Evolutionary conservation across 2,113 vertebrate species (phyloP), one percentile per base, ranked within the genome.

Genomic region (Poeciliopsis prolifica): DNA sequence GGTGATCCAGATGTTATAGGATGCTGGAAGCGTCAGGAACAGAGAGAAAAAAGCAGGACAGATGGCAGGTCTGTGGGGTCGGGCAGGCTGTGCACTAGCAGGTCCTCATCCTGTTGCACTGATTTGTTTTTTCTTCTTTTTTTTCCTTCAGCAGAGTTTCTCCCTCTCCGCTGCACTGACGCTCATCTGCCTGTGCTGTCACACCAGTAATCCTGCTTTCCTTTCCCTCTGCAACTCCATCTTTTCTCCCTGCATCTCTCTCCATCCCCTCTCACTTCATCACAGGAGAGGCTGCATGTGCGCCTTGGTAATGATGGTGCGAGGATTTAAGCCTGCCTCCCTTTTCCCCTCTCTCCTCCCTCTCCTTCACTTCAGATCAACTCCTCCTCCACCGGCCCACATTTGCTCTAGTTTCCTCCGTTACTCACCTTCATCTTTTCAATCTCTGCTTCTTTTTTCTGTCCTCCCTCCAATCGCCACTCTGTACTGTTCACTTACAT

Each of bases 81-180:
- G 72, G 67, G 74, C 77, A 28, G 77, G 68, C 85, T 60, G 79
- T 61, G 77, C 84, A 85, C 88, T 89, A 89, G 87, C 90, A 92
- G 90, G 90, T 92, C 88, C 77, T 86, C 88, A 83, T 92, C 89
- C 89, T 92, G 92, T 91, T 93, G 89, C 88, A 73, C 85, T 86
- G 84, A 82, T 85, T 74, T 66, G 74, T 69, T 78, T 30, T 60
- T 70, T 35, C 72, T 78, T 29, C 26, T 51, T 70, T 35, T 74
- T 78, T 29, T 72, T 40, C 67, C 62, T 80, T 65, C 77, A 64
- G 70, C 65, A 79, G 82, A 85, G 74, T 88, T 77, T 79, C 72
- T 78, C 85, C 73, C 72, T 40, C 77, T 54, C 70, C 37, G 74
- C 54, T 37, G 68, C 54, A 31, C 79, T 69, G 74, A 68, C 80